Base-by-base conservation (phyloP, 1,140 invertebrate genomes). In the Hermatobates lingyangjiaoensis region DNA sequence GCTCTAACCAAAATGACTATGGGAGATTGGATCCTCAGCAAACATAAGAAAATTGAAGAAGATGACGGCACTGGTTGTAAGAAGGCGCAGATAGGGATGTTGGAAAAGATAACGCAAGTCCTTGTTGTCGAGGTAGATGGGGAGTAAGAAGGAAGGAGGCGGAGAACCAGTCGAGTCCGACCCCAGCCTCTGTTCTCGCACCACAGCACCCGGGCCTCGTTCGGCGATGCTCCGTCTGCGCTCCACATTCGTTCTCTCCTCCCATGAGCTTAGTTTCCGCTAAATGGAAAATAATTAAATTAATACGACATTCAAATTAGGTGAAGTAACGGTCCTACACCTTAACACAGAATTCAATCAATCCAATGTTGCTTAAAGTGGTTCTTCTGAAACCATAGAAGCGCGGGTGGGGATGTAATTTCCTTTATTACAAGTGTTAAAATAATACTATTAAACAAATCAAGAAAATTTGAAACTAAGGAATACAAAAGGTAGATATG, bases 31-130 rank as follows among this genome's bases (percentile, higher is more conserved):
- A 59, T 75, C 73, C 56, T 75, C 72, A 20, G 72, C 72, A 61
- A 74, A 75, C 12, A 75, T 68, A 23, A 74, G 61, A 57, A 75
- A 74, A 60, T 74, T 74, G 56, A 71, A 74, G 56, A 74, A 70
- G 21, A 71, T 72, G 14, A 74, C 71, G 56, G 73, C 66, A 56
- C 73, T 73, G 1, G 70, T 69, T 30, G 73, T 62, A 56, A 71
- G 66, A 1, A 74, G 58, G 7, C 73, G 59, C 23, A 67, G 60
- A 56, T 72, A 74, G 4, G 73, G 73, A 60, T 75, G 72, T 59
- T 75, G 73, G 60, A 74, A 74, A 56, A 70, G 72, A 59, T 73
- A 74, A 30, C 67, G 59, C 2, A 68, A 58, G 56, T 74, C 71
- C 52, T 67, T 67, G 50, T 68, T 64, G 63, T 73, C 70, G 3